Evolutionary conservation across 2,888 invertebrate species (phyloP), one percentile per base, ranked within the genome.

Genomic region (Perdita meconis): DNA sequence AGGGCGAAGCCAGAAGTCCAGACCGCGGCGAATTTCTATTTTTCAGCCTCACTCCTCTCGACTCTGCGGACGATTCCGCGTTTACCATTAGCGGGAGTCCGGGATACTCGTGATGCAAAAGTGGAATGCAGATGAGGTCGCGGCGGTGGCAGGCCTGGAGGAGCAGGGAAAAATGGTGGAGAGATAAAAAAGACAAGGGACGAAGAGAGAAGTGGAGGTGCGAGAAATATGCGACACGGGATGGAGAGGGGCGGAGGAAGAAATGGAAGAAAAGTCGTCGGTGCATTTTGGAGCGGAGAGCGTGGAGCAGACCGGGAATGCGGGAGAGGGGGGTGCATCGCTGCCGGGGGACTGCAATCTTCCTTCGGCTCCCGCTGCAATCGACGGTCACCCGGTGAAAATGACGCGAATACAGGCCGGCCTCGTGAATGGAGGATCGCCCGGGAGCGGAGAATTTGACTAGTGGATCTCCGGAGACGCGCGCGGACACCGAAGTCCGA

Each of bases 111-210:
- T 53, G 70, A 65, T 50, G 40, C 67, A 68, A 30, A 65, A 84
- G 73, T 60, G 72, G 69, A 84, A 84, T 81, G 75, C 78, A 84
- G 84, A 81, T 82, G 82, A 82, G 80, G 64, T 67, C 59, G 60
- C 56, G 47, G 47, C 34, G 36, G 26, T 47, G 64, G 71, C 68
- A 72, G 53, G 59, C 34, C 40, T n/a, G 8, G 68, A 56, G 30
- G 42, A 65, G 19, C 22, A 16, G 19, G 10, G 56, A 63, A 53
- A 67, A 53, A 67, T 57, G 61, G 51, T 13, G 16, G 38, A 67
- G 38, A 67, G 67, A 80, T 63, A 73, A 70, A 83, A 59, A 30
- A 34, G 34, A 47, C 12, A 22, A 24, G 53, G 1, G 16, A 16
- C 50, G 13, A n/a, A 12, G 40, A 22, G 26, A 19, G 38, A 34